Conservation (phyloP, 2,888 invertebrate genomes). For the Cheilosia vernalis region DNA sequence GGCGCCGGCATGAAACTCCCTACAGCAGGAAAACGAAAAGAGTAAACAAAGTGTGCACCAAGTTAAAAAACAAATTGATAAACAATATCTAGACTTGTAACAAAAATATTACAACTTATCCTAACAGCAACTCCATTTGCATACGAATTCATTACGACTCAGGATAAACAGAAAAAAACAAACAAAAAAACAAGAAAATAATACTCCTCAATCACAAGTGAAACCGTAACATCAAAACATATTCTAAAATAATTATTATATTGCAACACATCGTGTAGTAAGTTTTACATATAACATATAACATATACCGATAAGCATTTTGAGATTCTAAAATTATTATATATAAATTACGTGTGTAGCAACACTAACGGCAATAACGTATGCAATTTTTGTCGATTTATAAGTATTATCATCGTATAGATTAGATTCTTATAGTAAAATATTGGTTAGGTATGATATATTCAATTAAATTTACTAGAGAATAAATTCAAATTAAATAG, state of each 20-base stretch:
- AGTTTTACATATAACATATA: conserved; percentile 7
- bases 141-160: conserved; percentile 11
- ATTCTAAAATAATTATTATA: conserved; percentile 28
- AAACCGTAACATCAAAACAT: conserved; percentile 28
- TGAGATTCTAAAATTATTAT: conserved; percentile 31
- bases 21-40: background rate
- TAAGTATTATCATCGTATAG: conserved; percentile 24
- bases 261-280: conserved; percentile 12
- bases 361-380: conserved; percentile 24
- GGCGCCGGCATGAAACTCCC: background rate
- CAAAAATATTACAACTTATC: background rate
- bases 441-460: conserved; percentile 32
- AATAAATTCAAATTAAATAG: conserved; percentile 13
- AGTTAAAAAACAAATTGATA: background rate
- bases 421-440: conserved; percentile 4
- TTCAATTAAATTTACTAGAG: conserved; percentile 31
- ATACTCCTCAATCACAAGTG: conserved; percentile 22
- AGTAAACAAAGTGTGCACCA: background rate
- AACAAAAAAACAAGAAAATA: background rate
- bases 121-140: background rate
- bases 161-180: conserved; percentile 20
- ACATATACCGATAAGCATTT: conserved; percentile 13
- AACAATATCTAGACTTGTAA: background rate
- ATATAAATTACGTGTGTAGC: background rate
- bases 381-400: conserved; percentile 36